phyloP scores from a whole-genome alignment of 64 coral and sea anemone species.

The Orbicella faveolata region DNA sequence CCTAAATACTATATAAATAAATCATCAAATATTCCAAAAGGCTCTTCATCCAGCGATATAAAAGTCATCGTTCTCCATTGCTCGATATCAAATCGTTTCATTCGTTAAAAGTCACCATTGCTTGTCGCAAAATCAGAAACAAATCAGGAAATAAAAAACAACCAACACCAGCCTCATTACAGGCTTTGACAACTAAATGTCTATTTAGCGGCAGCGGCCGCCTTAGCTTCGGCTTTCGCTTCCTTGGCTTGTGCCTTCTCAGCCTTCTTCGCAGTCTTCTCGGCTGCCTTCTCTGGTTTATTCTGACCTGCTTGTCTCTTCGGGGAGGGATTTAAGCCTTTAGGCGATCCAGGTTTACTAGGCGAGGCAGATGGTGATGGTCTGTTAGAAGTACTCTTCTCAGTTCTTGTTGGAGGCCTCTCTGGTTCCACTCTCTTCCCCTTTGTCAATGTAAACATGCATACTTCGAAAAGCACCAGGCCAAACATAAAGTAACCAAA shows the following conservation, averaged over 20 bases:
- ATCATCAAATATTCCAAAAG: neutral
- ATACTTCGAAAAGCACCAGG: slow-evolving; percentile 6
- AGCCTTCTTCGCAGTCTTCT: slow-evolving; percentile 4
- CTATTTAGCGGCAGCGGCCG: slow-evolving; percentile 7
- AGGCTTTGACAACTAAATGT: neutral
- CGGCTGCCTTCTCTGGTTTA: neutral
- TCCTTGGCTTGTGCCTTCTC: slow-evolving; percentile 32
- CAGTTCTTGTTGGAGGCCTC: slow-evolving; percentile 1
- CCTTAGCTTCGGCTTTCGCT: slow-evolving; percentile 23
- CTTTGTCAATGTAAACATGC: slow-evolving; percentile 25
- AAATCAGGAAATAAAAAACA: neutral
- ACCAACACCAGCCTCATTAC: neutral
- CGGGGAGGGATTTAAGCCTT: neutral
- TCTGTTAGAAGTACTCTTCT: neutral
- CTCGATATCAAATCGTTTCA: neutral
- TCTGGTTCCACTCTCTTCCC: slow-evolving; percentile 23
- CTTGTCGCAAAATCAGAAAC: neutral
- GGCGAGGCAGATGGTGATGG: neutral
- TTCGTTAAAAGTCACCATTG: neutral
- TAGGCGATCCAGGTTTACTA: neutral
- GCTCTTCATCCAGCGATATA: neutral
- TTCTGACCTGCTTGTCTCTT: neutral
- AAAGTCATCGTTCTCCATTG: neutral
- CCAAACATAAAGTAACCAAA: slow-evolving; percentile 32
- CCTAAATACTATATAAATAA: neutral